Evolutionary conservation across 2,113 vertebrate species (phyloP).

Genomic region (Neotoma lepida): DNA sequence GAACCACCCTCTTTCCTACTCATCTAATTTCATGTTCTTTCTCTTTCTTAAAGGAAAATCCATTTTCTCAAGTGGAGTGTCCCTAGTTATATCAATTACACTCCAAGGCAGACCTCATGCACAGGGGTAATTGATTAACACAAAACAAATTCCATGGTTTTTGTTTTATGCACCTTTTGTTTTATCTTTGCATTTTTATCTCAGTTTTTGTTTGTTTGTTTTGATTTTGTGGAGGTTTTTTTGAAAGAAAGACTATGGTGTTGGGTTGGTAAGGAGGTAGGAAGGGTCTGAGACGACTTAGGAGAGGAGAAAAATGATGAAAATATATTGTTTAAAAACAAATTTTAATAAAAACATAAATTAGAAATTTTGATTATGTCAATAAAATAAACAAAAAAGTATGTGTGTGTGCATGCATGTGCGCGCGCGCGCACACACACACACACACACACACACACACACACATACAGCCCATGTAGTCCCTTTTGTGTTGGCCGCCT

Average conservation of each 20-base stretch:
- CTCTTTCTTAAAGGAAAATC: neutral
- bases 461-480: neutral
- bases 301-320: neutral
- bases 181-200: neutral
- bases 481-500: neutral
- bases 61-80: neutral
- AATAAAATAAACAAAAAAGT: neutral
- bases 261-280: neutral
- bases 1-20: neutral
- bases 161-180: neutral
- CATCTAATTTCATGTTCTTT: neutral
- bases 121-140: no score
- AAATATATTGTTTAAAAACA: neutral
- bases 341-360: neutral
- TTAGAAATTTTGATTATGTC: neutral
- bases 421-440: neutral
- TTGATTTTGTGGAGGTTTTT: neutral
- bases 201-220: neutral
- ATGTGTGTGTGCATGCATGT: neutral
- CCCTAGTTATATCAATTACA: neutral
- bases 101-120: neutral
- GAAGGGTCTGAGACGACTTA: neutral
- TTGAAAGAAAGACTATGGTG: neutral
- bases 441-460: neutral
- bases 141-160: neutral